Evolutionary conservation across 2,888 invertebrate species (phyloP).

Genomic region (Panzeria rudis): DNA sequence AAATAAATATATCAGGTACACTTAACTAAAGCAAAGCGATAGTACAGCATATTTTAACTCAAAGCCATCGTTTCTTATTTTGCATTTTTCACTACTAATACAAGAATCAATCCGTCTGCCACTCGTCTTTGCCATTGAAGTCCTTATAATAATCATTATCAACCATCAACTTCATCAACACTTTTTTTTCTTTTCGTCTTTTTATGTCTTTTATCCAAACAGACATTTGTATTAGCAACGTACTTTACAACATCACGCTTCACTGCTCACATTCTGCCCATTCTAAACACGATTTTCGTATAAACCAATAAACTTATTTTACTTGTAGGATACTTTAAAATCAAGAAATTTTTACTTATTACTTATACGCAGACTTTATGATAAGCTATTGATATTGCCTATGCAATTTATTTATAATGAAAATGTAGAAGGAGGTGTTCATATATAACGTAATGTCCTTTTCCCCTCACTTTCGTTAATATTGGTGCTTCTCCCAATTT

Average conservation of each 20-base stretch:
- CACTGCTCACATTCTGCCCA: constrained; percentile 64
- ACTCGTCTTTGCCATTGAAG: constrained; percentile 12
- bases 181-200: constrained; percentile 70
- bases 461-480: too few species aligned
- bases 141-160: constrained; percentile 30
- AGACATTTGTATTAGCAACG: constrained; percentile 67
- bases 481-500: too few species aligned
- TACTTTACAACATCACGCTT: constrained; percentile 62
- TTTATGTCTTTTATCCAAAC: constrained; percentile 61
- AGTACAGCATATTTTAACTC: background rate
- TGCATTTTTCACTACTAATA: background rate
- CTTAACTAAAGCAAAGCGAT: background rate
- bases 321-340: background rate
- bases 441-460: too few species aligned
- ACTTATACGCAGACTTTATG: background rate
- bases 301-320: constrained; percentile 33
- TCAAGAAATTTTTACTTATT: constrained; percentile 8
- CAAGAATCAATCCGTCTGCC: background rate
- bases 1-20: too few species aligned
- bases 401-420: constrained; percentile 44
- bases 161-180: constrained; percentile 45
- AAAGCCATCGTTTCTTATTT: background rate
- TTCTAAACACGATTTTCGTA: constrained; percentile 10
- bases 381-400: constrained; percentile 17
- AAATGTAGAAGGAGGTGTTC: too few species aligned